Base-by-base conservation (phyloP, 2,113 vertebrate species). In the Perca flavescens region DNA sequence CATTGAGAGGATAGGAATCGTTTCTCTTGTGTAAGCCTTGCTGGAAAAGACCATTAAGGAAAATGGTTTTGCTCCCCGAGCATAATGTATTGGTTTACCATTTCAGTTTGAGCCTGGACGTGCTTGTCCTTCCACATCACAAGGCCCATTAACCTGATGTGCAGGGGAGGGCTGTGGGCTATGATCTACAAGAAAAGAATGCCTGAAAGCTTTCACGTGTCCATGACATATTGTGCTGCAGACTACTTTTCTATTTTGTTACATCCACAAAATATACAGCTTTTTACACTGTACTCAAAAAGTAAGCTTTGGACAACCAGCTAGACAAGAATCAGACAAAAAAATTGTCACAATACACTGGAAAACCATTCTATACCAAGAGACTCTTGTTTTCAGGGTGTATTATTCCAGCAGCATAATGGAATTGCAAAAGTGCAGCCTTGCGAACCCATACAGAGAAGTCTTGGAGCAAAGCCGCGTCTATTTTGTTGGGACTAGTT, bases 231-330 rank as follows among this genome's bases (percentile, higher is more conserved):
- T 94, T 94, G 92, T 92, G 93, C 92, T 93, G 94, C 89, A 94
- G 91, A 94, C 91, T 93, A 94, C 86, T 94, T 93, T 91, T 95
- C 93, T 95, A 91, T 88, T 90, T 93, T 93, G 92, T 94, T 93
- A 91, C 93, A 87, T 92, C 93, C 90, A 95, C 93, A 92, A 93
- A 94, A 94, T 72, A 94, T 92, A 93, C 92, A 95, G 93, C 81
- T 91, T 94, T 86, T 93, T 84, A 93, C 90, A 91, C 93, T 94
- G 91, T 93, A 94, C 92, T 92, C 11, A 90, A 90, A 90, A 92
- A 94, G 90, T 92, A 95, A 93, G 94, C 95, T 96, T 96, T 95
- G 94, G 94, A 95, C 94, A 95, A 95, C 91, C 94, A 95, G 94
- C 94, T 93, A 94, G 93, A 94, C 94, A 91, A 94, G 87, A 95